phyloP scores from a whole-genome alignment of 2,888 invertebrate genomes.

The Campoplex capitator region DNA sequence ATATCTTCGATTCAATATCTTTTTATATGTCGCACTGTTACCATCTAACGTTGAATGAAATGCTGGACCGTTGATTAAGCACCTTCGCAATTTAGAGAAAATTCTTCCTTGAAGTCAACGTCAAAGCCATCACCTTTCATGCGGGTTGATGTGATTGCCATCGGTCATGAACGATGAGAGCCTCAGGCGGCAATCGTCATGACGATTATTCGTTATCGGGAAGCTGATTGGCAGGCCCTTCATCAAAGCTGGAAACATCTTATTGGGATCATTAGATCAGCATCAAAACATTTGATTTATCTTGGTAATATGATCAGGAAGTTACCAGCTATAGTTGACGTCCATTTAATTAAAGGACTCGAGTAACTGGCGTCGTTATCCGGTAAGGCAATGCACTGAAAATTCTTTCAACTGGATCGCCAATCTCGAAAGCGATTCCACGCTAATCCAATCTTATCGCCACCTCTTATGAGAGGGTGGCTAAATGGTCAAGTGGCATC shows the following conservation, averaged over 20 bases:
- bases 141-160: not conserved
- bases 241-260: not conserved
- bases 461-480: slow-evolving; percentile 13
- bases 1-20: not conserved
- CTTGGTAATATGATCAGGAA: not conserved
- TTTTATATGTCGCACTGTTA: not conserved
- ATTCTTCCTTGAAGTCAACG: not conserved
- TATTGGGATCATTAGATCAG: not conserved
- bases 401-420: not conserved
- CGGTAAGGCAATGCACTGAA: not conserved
- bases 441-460: slow-evolving; percentile 45
- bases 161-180: not conserved
- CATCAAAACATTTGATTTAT: not conserved
- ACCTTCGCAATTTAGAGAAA: slow-evolving; percentile 6
- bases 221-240: not conserved
- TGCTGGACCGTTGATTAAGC: not conserved
- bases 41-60: not conserved
- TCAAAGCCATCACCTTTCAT: not conserved
- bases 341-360: not conserved
- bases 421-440: slow-evolving; percentile 28
- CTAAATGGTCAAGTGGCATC: slow-evolving; percentile 44
- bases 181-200: not conserved
- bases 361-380: not conserved
- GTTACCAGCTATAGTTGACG: not conserved
- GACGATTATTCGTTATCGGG: not conserved